phyloP scores from a whole-genome alignment of 2,113 vertebrate species.

The Pelmatolapia mariae region DNA sequence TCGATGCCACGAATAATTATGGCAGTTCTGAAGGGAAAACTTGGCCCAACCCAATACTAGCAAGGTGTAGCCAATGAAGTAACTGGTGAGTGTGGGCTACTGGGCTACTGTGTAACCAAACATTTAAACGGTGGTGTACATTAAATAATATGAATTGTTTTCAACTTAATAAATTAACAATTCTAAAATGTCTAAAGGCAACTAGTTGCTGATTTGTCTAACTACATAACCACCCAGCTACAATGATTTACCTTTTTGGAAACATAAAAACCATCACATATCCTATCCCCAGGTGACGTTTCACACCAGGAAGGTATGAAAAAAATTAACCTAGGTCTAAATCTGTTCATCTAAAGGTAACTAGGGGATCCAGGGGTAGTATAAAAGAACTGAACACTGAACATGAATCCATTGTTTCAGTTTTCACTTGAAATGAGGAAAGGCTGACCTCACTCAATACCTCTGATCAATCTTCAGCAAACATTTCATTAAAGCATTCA shows the following conservation, averaged over 20 bases:
- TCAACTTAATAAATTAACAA: background rate
- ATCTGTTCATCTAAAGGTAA: background rate
- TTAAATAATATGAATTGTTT: background rate
- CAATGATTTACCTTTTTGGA: background rate
- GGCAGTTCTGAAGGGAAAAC: background rate
- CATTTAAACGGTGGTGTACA: background rate
- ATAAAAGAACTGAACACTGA: background rate
- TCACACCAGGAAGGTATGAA: background rate
- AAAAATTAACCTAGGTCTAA: background rate
- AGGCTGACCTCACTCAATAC: background rate
- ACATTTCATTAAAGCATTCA: background rate
- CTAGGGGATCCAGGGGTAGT: background rate
- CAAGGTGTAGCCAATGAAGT: background rate
- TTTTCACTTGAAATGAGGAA: background rate
- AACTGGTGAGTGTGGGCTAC: background rate
- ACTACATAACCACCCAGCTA: background rate
- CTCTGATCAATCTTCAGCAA: background rate
- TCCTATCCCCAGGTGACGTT: background rate
- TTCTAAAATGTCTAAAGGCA: background rate
- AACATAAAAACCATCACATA: background rate
- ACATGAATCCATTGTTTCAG: background rate
- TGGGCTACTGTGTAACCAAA: background rate
- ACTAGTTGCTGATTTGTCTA: background rate
- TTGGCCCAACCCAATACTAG: background rate
- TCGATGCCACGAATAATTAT: accelerated